Base-by-base conservation (phyloP, 2,113 vertebrate species). In the Seriola aureovittata region DNA sequence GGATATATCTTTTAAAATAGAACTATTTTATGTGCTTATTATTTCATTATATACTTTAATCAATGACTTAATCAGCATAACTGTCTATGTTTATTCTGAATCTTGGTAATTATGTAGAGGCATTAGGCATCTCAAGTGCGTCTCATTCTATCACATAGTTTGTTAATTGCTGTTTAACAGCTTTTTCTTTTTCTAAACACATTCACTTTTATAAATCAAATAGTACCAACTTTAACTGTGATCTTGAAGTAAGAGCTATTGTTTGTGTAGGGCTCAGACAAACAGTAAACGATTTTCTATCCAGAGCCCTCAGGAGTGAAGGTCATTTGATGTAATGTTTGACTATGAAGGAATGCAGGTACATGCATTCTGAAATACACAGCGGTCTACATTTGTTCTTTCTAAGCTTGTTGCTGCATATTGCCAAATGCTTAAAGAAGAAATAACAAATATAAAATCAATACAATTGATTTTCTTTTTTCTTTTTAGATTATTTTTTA, bases 251-350 rank as follows among this genome's bases (percentile, higher is more conserved):
- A 36, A 16, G 38, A 42, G 71, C 54, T 71, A 10, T 32, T 74
- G 74, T 89, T 85, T 81, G 78, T 55, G 46, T 65, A 76, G 14
- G 16, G 16, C 52, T 12, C 36, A 71, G 23, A 71, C 68, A 85
- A 87, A 85, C 73, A 70, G 46, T 59, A 36, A 52, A 25, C 32
- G 2, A 5, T 78, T 63, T 71, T 79, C 42, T 44, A 36, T 55
- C 57, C 48, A 5, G 36, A 38, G 55, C 12, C 10, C 16, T 55
- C 38, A 13, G 32, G 65, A 48, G 48, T 83, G 69, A 87, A 90
- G 82, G 72, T 83, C 85, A 78, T 81, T 80, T 36, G 4, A 48
- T 75, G 16, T 78, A 81, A 90, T 85, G 79, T 82, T 87, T 87
- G 72, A 90, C 83, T 80, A 44, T 57, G 19, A 81, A 59, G 48